Evolutionary conservation across 2,113 vertebrate genomes (phyloP), one percentile per base, ranked within the genome.

Genomic region (Mellivora capensis): DNA sequence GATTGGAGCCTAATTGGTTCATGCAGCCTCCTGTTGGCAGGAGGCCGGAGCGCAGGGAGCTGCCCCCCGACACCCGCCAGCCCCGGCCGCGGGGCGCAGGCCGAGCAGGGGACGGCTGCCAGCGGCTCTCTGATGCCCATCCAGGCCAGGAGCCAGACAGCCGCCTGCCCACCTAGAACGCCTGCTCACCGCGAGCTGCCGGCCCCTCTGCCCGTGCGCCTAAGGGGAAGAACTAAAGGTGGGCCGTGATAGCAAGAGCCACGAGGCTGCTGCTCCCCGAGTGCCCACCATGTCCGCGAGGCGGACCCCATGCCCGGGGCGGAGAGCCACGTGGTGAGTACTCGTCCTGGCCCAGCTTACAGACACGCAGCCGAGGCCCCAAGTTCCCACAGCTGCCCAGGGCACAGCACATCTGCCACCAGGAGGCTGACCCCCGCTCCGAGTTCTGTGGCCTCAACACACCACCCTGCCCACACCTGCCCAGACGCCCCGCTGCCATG

Each of bases 221-320:
- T 20, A 4, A 25, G n/a, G 23, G 37, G 18, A 18, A 17, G 0
- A 6, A 21, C 42, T 12, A 7, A 44, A 69, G 23, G 71, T 29
- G 27, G 42, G 21, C 61, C 29, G 3, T 18, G 0, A 13, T 0
- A 11, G 20, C 0, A 11, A 10, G 7, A 34, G 23, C 4, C 3
- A 21, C 0, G 15, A 27, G 57, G 25, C 31, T 8, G 15, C 0
- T 0, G 2, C 3, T 9, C 4, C 9, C 17, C 0, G 3, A 23
- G 25, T 13, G 8, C 18, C 44, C 42, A 0, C 25, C 18, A 10
- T 0, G 20, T 6, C 44, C 69, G 4, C 3, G 0, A n/a, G 0
- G 0, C 0, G 4, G 7, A 1, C 0, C 57, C 0, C 2, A 4
- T 0, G 2, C 0, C 1, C 0, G 4, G 5, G 9, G 18, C 0